Conservation (phyloP, 2,797 vertebrate species). For the Loris lydekkerianus region DNA sequence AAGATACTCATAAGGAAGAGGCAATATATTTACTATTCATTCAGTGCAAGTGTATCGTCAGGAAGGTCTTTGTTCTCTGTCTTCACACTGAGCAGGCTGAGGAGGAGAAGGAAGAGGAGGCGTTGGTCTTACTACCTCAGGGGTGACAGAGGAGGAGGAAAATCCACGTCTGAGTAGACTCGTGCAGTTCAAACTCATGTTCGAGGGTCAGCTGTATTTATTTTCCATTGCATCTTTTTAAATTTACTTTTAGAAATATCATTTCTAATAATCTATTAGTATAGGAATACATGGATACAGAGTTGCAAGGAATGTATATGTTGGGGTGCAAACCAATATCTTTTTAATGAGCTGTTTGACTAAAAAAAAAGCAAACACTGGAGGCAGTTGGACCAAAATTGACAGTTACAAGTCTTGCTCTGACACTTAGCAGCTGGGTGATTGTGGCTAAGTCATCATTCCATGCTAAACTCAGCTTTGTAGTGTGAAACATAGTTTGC, state of each 20-base stretch:
- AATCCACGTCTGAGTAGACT: neutral
- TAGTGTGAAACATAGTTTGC: neutral
- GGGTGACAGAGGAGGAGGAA: neutral
- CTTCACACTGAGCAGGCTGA: neutral
- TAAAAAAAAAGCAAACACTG: neutral
- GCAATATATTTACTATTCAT: neutral
- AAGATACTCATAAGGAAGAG: neutral
- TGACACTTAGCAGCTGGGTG: neutral
- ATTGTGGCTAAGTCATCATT: neutral
- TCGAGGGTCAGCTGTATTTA: neutral
- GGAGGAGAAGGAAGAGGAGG: neutral
- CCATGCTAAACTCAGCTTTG: neutral
- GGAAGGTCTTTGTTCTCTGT: neutral
- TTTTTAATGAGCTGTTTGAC: neutral
- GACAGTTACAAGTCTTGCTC: neutral
- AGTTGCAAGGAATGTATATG: neutral
- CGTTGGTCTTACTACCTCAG: neutral
- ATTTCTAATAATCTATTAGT: neutral
- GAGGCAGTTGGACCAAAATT: neutral
- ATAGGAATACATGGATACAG: neutral
- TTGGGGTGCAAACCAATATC: neutral
- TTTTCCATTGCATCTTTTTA: neutral
- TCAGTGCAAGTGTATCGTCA: neutral
- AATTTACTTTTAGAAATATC: neutral
- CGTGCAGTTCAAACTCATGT: neutral